Evolutionary conservation across 2,888 invertebrate species (phyloP).

Genomic region (Harpagoxenus sublaevis): DNA sequence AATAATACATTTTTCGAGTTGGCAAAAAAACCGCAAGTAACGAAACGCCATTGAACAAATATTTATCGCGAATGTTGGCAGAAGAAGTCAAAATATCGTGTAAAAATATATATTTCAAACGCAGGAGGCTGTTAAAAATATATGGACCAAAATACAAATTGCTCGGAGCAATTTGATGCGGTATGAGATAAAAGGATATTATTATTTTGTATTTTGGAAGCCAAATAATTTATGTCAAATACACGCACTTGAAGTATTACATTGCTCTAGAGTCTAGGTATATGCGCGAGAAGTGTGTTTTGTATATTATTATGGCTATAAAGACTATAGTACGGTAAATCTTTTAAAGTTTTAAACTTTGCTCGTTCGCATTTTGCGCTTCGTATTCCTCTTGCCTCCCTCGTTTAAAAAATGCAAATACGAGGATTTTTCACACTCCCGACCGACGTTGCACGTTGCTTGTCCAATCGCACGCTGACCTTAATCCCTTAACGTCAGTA

Average conservation of each 20-base stretch:
- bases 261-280: not conserved
- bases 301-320: slow-evolving; percentile 1
- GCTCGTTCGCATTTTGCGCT: slow-evolving; percentile 9
- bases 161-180: slow-evolving; percentile 3
- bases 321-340: not conserved
- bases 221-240: slow-evolving; percentile 12
- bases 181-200: not conserved
- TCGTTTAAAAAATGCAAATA: slow-evolving; percentile 37
- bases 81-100: slow-evolving; percentile 9
- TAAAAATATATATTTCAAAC: slow-evolving; percentile 11
- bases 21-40: not conserved
- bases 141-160: slow-evolving; percentile 6
- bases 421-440: slow-evolving; percentile 11
- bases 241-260: not conserved
- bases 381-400: not conserved
- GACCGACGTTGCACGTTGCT: slow-evolving; percentile 1
- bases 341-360: not conserved
- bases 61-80: slow-evolving; percentile 12
- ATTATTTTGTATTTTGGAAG: not conserved
- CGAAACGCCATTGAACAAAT: not conserved
- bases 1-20: not conserved
- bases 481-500: slow-evolving; percentile 26
- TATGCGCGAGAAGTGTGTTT: not conserved
- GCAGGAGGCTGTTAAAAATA: not conserved
- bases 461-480: slow-evolving; percentile 21